phyloP scores from a whole-genome alignment of 2,113 vertebrate species.

The Psophia crepitans region DNA sequence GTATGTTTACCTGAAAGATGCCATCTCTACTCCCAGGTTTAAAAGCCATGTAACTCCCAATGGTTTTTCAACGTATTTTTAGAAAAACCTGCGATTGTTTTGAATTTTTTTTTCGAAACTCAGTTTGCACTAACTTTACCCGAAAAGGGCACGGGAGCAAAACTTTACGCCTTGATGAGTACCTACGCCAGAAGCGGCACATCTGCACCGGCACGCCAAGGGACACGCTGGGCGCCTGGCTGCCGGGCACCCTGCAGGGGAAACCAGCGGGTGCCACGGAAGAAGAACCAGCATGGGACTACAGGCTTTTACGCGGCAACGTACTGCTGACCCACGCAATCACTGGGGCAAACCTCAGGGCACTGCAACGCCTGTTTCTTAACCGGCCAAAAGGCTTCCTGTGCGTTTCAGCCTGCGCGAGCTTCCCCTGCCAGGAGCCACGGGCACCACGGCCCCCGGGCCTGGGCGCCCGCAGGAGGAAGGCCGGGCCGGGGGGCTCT shows the following conservation, averaged over 20 bases:
- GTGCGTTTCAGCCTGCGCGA: accelerated
- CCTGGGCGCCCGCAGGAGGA: accelerated
- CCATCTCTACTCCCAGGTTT: neutral
- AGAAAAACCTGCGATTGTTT: accelerated
- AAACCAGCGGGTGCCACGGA: accelerated
- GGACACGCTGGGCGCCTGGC: accelerated
- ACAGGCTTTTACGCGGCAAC: accelerated
- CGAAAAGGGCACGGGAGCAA: neutral
- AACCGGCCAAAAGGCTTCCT: neutral
- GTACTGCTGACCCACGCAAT: accelerated
- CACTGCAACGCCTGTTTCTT: neutral
- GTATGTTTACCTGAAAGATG: neutral
- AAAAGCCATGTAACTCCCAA: neutral
- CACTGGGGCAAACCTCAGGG: neutral
- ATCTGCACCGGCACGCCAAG: neutral
- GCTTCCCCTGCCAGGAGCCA: neutral
- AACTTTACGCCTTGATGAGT: accelerated
- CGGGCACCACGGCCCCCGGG: accelerated
- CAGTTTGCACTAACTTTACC: neutral
- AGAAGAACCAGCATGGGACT: accelerated
- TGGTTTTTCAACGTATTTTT: neutral
- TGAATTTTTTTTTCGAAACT: neutral
- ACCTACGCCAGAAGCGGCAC: neutral
- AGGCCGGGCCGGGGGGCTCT: no score
- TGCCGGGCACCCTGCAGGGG: accelerated